Base-by-base conservation (phyloP, 2,797 vertebrate genomes). In the Rallus crepitans region DNA sequence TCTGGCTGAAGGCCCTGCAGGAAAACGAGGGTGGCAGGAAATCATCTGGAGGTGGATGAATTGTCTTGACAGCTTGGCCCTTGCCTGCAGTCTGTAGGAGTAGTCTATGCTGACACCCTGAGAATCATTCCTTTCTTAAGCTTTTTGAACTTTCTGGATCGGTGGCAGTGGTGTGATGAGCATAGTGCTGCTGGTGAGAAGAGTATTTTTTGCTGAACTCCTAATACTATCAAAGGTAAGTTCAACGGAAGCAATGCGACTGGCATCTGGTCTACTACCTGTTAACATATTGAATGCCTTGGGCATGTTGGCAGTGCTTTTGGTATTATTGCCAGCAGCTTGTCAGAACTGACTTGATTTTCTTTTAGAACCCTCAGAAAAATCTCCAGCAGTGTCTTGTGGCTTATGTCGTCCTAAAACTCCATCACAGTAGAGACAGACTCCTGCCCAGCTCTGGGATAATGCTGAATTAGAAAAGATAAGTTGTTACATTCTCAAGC, bases 251-350 rank as follows among this genome's bases (percentile, higher is more conserved):
- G 52, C 86, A 89, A 63, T 40, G 20, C 82, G 82, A 93, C 69
- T 94, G 86, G 55, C 64, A 84, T 89, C 86, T 90, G 76, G 40
- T 92, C 12, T 92, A 35, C 77, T 93, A 82, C 65, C 81, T 86
- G 53, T 94, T 96, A 66, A 83, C 82, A 79, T 28, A 68, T 9
- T 97, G 65, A 59, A 89, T 63, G 82, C 70, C 86, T 80, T 59
- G 35, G 93, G 92, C 40, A 30, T 65, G 50, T 69, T 97, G 95
- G 79, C 94, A 79, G 35, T 79, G 8, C 8, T 45, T 68, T 65
- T 73, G 71, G 71, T 80, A 4, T 92, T 88, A 92, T 68, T 97
- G 94, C 89, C 93, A 97, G 23, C 64, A 96, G 61, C 47, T 95
- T 96, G 92, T 96, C 70, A 92, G 89, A 93, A 33, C 24, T 53